Conservation (phyloP, 2,113 vertebrate genomes). For the Narcine bancroftii region DNA sequence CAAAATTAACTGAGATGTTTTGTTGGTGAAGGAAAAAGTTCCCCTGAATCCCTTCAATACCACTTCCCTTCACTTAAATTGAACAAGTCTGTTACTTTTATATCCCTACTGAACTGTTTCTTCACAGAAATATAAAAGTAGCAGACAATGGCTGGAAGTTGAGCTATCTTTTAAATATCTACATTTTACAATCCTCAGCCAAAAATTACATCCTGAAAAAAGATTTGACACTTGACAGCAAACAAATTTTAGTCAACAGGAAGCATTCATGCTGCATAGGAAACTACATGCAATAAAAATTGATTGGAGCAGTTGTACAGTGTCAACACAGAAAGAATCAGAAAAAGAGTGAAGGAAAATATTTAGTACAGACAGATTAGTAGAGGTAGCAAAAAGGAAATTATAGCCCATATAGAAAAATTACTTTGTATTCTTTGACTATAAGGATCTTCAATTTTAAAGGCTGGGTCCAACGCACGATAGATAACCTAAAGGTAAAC, state of each 20-base stretch:
- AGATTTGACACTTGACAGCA: slow-evolving; percentile 10
- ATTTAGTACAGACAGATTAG: neutral
- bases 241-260: slow-evolving; percentile 25
- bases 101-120: too few species aligned
- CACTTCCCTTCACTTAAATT: neutral
- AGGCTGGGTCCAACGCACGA: slow-evolving; percentile 87
- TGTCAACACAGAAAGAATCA: neutral
- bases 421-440: slow-evolving; percentile 89
- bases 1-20: neutral
- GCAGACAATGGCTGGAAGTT: neutral
- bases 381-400: neutral
- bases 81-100: neutral
- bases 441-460: slow-evolving; percentile 89
- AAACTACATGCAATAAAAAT: neutral
- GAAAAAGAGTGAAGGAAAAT: neutral
- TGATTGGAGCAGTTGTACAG: neutral
- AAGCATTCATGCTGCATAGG: neutral
- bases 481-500: slow-evolving; percentile 75
- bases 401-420: slow-evolving; percentile 41
- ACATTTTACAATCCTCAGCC: neutral
- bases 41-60: neutral
- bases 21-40: neutral
- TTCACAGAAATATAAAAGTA: neutral
- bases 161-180: neutral
- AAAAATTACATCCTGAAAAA: neutral